Base-by-base conservation (phyloP, 2,888 invertebrate species). In the Ornithoptera alexandrae region DNA sequence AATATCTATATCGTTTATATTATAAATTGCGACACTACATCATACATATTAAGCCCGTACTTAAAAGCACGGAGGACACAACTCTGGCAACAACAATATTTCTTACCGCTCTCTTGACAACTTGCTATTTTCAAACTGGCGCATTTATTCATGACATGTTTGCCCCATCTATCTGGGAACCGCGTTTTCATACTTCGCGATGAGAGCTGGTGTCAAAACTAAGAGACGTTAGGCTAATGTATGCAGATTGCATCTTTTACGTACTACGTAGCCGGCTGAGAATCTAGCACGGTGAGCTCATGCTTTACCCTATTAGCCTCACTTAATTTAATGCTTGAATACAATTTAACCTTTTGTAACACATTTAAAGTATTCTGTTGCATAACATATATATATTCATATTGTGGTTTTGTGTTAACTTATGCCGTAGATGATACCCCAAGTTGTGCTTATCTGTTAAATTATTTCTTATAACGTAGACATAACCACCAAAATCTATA, bases 161-260 rank as follows among this genome's bases (percentile, higher is more conserved):
- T 87, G 85, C 80, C 81, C 85, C 87, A 90, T 90, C 87, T 83
- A 88, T 90, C 88, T 83, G 79, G 79, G 72, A 75, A 78, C 77
- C 76, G 78, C 83, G 81, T 84, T 84, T 83, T 84, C 84, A 80
- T 83, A 82, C 77, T 72, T 53, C 74, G 42, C 77, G 79, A 74
- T 76, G 84, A 83, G 87, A 88, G 88, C 91, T 90, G 92, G 92
- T 92, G 92, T 91, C 92, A 91, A 89, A 91, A 91, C 90, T 89
- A 86, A 84, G 86, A 85, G 87, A 87, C 86, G 86, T 89, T 88
- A 87, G 87, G 88, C 86, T 91, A 92, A 92, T 92, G 89, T 87
- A 92, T 92, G 92, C 90, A 91, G 90, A 91, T 91, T 91, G 91
- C 90, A 88, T 87, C 89, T 87, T 84, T 85, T 81, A 81, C 83